Evolutionary conservation across 2,888 invertebrate genomes (phyloP).

Genomic region (Gibbula magus): DNA sequence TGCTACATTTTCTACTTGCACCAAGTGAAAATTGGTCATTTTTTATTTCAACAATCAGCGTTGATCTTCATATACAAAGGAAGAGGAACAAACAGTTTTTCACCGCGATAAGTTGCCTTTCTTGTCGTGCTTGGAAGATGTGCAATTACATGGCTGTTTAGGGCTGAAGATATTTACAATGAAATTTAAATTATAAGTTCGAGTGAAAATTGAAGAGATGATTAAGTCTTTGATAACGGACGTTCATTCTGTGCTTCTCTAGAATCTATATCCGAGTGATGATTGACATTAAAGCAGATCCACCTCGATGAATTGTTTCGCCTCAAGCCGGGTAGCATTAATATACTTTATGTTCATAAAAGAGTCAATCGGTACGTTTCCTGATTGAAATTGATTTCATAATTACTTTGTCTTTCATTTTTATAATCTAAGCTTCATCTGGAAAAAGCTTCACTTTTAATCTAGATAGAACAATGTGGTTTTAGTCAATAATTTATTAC

Average conservation of each 20-base stretch:
- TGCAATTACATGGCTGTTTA: too few relatives aligned
- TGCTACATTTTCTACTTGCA: neutral
- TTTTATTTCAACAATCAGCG: conserved; percentile 6
- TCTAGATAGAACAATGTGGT: neutral
- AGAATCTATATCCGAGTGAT: neutral
- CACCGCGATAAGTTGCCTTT: neutral
- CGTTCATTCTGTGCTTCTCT: neutral
- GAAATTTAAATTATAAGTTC: neutral
- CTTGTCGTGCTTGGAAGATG: too few relatives aligned
- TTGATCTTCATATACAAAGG: neutral
- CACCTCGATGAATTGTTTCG: neutral
- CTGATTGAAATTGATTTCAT: conserved; percentile 1
- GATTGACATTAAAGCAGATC: neutral
- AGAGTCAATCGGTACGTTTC: neutral
- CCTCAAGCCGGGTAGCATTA: neutral
- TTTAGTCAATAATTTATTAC: neutral
- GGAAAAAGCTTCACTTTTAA: neutral
- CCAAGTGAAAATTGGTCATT: neutral
- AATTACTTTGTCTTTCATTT: neutral
- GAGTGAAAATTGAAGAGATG: neutral
- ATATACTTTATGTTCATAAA: neutral
- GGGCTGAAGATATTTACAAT: neutral
- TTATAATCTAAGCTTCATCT: neutral
- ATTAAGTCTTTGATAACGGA: neutral
- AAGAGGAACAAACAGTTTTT: neutral